phyloP scores from a whole-genome alignment of 2,113 vertebrate genomes.

The Choloepus hoffmanni region DNA sequence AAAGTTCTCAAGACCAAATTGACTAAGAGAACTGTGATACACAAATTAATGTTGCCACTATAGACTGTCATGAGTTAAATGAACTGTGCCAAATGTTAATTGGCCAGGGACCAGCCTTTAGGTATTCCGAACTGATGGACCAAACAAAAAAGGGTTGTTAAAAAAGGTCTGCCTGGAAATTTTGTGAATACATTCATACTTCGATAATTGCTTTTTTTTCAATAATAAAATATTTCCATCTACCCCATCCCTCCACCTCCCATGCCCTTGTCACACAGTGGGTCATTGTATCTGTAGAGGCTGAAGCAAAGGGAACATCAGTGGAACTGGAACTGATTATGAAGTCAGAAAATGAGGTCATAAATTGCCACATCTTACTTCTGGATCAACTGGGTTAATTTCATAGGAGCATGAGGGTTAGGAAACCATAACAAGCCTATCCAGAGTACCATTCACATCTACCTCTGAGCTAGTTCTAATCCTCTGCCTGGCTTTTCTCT shows the following conservation, averaged over 20 bases:
- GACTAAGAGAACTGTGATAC: background rate
- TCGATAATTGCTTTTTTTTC: background rate
- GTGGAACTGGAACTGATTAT: background rate
- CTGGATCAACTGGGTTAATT: background rate
- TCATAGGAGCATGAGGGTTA: background rate
- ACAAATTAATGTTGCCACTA: background rate
- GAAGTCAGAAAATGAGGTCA: constrained; percentile 1
- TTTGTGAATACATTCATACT: background rate
- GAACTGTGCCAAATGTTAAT: background rate
- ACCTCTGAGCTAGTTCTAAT: background rate
- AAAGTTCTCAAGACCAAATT: constrained; percentile 20
- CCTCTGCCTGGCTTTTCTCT: background rate
- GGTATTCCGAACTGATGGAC: background rate
- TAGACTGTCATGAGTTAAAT: background rate
- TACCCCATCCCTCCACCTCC: background rate
- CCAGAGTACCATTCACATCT: background rate
- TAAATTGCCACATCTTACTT: background rate
- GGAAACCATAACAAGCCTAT: background rate
- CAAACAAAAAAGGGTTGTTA: background rate
- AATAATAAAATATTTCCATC: background rate
- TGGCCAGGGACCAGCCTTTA: background rate
- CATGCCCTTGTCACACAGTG: background rate
- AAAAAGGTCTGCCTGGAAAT: background rate
- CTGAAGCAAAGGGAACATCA: background rate
- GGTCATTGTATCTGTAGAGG: background rate